Evolutionary conservation across 2,113 vertebrate genomes (phyloP), one percentile per base, ranked within the genome.

Genomic region (Chamaetylas fuelleborni): DNA sequence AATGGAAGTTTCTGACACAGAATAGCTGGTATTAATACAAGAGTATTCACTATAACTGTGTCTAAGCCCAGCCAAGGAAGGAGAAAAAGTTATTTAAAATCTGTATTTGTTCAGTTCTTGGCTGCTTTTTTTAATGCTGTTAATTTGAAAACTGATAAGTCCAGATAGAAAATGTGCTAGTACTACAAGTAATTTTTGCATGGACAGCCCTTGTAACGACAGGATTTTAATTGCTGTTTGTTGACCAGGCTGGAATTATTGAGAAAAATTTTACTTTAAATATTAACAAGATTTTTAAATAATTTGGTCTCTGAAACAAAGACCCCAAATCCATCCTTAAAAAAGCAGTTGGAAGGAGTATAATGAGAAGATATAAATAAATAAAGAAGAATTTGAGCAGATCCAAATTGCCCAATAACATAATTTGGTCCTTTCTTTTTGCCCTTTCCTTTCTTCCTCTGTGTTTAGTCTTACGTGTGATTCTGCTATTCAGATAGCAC

Each of bases 21-120:
- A 86, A 60, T 38, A 79, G 26, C 31, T 82, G 29, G 9, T 65
- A 73, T 66, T 65, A 74, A 86, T 56, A 38, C 20, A 70, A 92
- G 14, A 0, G 2, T 20, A 50, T 60, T 85, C 56, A 85, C 38
- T 86, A 31, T 12, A 73, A 80, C 26, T 8, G 1, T 51, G 19
- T 38, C 57, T 81, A 56, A 53, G 7, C 47, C 43, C 74, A 71
- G 76, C 34, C 13, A 90, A 70, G 33, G 47, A 82, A 90, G 43
- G 86, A 72, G 47, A 74, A 53, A 65, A 19, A 31, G 11, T 65
- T 86, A 45, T 82, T 96, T 94, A 85, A 85, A 95, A 92, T 94
- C 67, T 70, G 8, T 62, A 14, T 40, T n/a, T 71, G 38, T 86
- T 93, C 79, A 62, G 8, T 56, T 81, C 40, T 72, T 85, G 19